Evolutionary conservation across 2,797 vertebrate genomes (phyloP).

Genomic region (Helarctos malayanus): DNA sequence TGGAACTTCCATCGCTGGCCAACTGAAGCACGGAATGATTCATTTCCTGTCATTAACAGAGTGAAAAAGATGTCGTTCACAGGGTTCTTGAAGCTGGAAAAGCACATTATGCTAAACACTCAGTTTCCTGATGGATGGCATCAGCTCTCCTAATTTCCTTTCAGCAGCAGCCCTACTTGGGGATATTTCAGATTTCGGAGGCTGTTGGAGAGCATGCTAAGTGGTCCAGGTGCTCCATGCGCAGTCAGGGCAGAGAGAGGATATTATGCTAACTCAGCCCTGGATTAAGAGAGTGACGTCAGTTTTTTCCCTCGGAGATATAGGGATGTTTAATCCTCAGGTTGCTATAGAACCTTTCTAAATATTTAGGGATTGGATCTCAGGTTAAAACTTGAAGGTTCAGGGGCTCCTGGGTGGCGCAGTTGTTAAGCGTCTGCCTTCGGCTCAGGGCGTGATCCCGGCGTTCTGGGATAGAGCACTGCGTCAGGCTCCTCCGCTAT

Average conservation of each 20-base stretch:
- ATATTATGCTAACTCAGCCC: background rate
- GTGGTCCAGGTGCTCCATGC: background rate
- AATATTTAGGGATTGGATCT: conserved; percentile 63
- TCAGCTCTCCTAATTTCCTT: conserved; percentile 52
- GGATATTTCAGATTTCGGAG: background rate
- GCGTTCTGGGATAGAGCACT: too few species aligned
- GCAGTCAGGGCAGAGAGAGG: too few species aligned
- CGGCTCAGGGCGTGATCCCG: too few species aligned
- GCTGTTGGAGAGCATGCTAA: background rate
- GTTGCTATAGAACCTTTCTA: conserved; percentile 60
- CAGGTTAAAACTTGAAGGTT: conserved; percentile 35
- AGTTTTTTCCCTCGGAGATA: background rate
- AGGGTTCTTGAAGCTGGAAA: conserved; percentile 70
- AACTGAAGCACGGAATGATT: conserved; percentile 62
- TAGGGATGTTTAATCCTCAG: conserved; percentile 14
- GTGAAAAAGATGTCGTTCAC: conserved; percentile 51
- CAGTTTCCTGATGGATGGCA: conserved; percentile 65
- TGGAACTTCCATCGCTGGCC: background rate
- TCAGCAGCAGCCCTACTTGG: background rate
- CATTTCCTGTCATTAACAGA: conserved; percentile 78
- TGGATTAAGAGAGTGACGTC: background rate
- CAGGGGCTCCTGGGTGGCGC: background rate
- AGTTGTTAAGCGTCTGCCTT: too few species aligned
- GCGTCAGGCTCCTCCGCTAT: too few species aligned
- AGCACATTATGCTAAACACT: conserved; percentile 63